These are phyloP conservation scores for Heliconius eleuchia DNA, from an alignment of 1,140 invertebrate species.

Conservation along the genomic window DNA sequence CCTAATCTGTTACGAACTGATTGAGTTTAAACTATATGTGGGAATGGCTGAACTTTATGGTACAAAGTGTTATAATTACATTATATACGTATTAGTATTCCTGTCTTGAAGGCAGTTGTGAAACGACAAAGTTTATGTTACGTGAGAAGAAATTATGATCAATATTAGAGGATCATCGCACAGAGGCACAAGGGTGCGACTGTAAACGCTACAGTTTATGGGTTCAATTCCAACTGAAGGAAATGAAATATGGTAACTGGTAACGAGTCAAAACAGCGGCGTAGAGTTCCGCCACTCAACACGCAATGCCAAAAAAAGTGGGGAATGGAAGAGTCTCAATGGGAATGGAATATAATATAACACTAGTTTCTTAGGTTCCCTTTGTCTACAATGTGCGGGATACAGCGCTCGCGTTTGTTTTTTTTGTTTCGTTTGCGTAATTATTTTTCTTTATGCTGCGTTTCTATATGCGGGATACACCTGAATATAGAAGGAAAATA, in stretches of 20 bases:
- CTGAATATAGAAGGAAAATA: too few relatives aligned
- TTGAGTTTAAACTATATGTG: conserved; percentile 11
- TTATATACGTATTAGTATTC: conserved; percentile 4
- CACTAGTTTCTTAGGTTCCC: too few relatives aligned
- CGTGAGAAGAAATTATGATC: not conserved
- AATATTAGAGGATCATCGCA: not conserved
- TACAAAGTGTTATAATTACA: not conserved
- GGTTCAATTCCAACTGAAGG: not conserved
- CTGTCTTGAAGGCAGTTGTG: conserved; percentile 8
- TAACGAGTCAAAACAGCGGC: too few relatives aligned
- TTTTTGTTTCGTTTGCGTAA: too few relatives aligned
- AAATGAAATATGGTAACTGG: too few relatives aligned
- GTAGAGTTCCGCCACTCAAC: not conserved
- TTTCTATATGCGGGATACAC: too few relatives aligned
- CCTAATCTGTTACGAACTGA: not conserved
- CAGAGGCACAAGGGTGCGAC: too few relatives aligned
- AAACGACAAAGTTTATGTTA: not conserved
- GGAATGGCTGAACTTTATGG: not conserved
- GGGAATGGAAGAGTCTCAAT: not conserved
- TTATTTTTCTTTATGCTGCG: too few relatives aligned
- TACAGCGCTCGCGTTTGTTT: too few relatives aligned
- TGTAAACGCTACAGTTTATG: too few relatives aligned
- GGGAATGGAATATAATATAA: too few relatives aligned
- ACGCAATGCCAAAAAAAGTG: not conserved
- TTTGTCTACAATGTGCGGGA: too few relatives aligned